Evolutionary conservation across 1,140 invertebrate genomes (phyloP).

Genomic region (Pomacea maculata): DNA sequence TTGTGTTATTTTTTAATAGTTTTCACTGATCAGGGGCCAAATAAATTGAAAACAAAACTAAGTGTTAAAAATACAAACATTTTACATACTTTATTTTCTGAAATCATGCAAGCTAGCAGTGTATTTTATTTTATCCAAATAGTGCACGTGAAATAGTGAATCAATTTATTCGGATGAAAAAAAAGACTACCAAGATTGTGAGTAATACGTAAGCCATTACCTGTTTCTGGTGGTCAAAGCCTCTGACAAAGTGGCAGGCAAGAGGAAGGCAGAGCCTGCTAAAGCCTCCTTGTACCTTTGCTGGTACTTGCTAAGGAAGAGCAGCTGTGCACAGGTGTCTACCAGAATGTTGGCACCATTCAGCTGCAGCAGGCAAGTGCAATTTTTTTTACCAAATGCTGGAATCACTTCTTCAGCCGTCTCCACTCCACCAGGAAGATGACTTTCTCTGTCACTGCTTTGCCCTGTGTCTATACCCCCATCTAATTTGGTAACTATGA

Average conservation of each 20-base stretch:
- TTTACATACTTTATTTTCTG: no score
- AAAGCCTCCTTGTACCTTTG: conserved; percentile 76
- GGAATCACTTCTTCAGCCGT: conserved; percentile 55
- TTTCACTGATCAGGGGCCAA: no score
- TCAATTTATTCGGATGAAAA: no score
- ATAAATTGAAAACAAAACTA: no score
- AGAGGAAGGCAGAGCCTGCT: conserved; percentile 73
- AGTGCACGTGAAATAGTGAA: no score
- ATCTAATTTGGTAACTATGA: conserved; percentile 37
- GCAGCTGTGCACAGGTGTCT: conserved; percentile 77
- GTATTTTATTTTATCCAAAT: no score
- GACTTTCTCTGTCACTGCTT: conserved; percentile 53
- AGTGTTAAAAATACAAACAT: no score
- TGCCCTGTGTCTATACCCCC: conserved; percentile 43
- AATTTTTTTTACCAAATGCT: conserved; percentile 71
- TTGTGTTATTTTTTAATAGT: no score
- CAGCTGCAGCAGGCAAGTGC: conserved; percentile 73
- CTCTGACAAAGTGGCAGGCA: conserved; percentile 78
- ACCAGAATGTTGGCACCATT: conserved; percentile 82
- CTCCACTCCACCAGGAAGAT: background rate
- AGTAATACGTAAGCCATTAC: conserved; percentile 49
- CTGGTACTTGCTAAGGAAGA: conserved; percentile 79
- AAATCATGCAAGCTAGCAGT: no score
- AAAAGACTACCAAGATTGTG: no score
- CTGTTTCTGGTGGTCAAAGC: conserved; percentile 76